Evolutionary conservation across 2,888 invertebrate species (phyloP), one percentile per base, ranked within the genome.

Genomic region (Pterostichus niger): DNA sequence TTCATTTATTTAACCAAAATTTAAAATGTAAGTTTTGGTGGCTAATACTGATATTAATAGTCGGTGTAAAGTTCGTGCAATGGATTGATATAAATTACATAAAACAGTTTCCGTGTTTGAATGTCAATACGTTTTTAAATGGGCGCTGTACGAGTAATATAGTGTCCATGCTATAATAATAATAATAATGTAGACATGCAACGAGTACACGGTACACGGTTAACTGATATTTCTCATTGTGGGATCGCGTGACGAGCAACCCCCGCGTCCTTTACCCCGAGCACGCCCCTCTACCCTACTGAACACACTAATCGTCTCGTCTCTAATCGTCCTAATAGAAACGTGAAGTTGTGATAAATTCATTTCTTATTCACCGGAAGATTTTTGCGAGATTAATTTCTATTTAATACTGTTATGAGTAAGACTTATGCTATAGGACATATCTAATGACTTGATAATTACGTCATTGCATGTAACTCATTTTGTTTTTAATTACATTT

Each of bases 91-190:
- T 77, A 77, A 77, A 77, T 59, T 56, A 77, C 54, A 54, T 77
- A 44, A 54, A 56, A 77, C 77, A 77, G 77, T 77, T 54, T 77
- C 40, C 77, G 77, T 77, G 77, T 77, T 77, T 56, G 24, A 40
- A 77, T 77, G 77, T 77, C 77, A 77, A 77, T 77, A 77, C 49
- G 24, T 75, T 75, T 75, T 75, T 75, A 75, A 75, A 75, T 75
- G 33, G 13, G 52, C 33, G 33, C 13, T 31, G 75, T 75, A 75
- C 75, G 40, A 75, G 52, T 75, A 52, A 75, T 73, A 73, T 75
- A 75, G 75, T 52, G 52, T 52, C 75, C 52, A 75, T 52, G 75
- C 49, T 52, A 75, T 75, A 75, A 75, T 75, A 75, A 75, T 68
- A 68, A 68, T 75, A 75, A 68, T 44, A 71, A 71, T 71, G 68